Evolutionary conservation across 2,113 vertebrate genomes (phyloP), one percentile per base, ranked within the genome.

Genomic region (Callocephalon fimbriatum): DNA sequence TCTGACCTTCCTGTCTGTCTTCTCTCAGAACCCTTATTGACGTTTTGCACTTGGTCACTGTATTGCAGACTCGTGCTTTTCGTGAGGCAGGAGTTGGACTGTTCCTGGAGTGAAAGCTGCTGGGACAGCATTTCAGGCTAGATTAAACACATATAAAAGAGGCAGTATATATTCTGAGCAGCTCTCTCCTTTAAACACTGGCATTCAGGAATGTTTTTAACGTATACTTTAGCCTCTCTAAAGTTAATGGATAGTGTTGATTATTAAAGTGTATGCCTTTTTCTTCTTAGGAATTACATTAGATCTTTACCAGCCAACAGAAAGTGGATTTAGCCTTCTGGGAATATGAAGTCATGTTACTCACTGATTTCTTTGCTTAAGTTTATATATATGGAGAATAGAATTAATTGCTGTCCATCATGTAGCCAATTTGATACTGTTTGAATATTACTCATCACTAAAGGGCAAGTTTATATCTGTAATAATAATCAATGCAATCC

Each of bases 31-130:
- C 26, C 15, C 25, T 40, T 6, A 2, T 1, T 90, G 79, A n/a
- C 0, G 1, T 91, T 77, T 73, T 26, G 21, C 62, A 50, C 59
- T 74, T 2, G 31, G 20, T 47, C 35, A 7, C 51, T 2, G 4
- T 14, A 2, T 3, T 54, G 22, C 37, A 32, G 37, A n/a, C 45
- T 26, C 1, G 21, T 4, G 1, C 1, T 0, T 38, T 42, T 45
- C 61, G 83, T 11, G 35, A 35, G 12, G 20, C 1, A 7, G 58
- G 25, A 73, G 3, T 1, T 26, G 17, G 12, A 4, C 50, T 75
- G 3, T 19, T 61, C 10, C 44, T 38, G 73, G 12, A 2, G 3
- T 2, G 16, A 35, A 65, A 85, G 37, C 50, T 59, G 35, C 66
- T 56, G 92, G 56, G 15, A 56, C 37, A 47, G 73, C 29, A 35